A percentile compares a stretch with the other conserved stretches of the same genome.
These are phyloP conservation scores for Mactromeris polynyma DNA, from an alignment of 2,888 invertebrate species.

Conservation along the genomic window DNA sequence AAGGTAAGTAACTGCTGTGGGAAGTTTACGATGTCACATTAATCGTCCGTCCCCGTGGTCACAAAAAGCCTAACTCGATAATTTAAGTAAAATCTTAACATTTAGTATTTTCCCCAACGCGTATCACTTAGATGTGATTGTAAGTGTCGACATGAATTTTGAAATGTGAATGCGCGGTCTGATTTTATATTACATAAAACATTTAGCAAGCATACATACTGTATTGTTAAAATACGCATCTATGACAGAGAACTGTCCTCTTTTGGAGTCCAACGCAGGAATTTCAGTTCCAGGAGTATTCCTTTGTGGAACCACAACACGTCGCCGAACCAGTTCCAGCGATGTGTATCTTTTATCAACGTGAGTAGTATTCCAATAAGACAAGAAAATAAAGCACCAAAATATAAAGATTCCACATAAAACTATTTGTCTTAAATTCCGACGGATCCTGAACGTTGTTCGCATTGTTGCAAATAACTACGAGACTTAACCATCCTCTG, in stretches of 20 bases:
- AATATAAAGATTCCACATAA: neutral
- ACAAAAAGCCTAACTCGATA: no score
- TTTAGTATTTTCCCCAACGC: no score
- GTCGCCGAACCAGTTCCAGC: neutral
- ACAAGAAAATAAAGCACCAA: neutral
- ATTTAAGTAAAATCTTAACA: no score
- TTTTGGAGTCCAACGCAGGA: neutral
- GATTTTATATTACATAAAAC: neutral
- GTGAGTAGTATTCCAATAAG: neutral
- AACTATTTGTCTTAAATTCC: neutral
- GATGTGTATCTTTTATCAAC: neutral
- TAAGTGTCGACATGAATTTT: no score
- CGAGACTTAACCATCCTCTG: neutral
- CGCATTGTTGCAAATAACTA: neutral
- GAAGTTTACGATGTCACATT: no score
- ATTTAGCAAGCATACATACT: neutral
- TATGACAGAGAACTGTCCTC: constrained; percentile 26
- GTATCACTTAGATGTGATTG: no score
- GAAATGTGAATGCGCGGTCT: no score
- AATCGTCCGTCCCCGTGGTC: no score
- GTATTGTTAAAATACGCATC: constrained; percentile 11
- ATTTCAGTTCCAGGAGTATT: neutral
- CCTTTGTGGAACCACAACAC: neutral
- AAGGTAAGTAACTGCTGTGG: no score
- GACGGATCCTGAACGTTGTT: neutral